phyloP scores from a whole-genome alignment of 2,797 vertebrate genomes.

The Microctenopoma lineatum region DNA sequence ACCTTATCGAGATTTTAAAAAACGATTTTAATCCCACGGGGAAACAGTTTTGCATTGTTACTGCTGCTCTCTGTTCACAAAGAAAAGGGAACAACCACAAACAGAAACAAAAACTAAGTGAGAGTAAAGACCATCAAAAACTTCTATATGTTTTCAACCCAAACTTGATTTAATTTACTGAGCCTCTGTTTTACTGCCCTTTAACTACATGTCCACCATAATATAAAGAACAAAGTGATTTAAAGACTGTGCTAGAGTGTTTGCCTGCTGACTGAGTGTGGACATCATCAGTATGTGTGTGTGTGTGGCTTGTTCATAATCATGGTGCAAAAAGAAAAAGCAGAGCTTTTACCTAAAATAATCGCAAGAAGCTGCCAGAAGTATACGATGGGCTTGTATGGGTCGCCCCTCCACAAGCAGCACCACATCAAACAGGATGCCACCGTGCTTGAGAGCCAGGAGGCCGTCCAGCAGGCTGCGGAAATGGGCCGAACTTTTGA shows the following conservation, averaged over 20 bases:
- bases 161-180: background rate
- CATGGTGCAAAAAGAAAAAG: background rate
- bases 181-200: background rate
- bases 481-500: slow-evolving; percentile 88
- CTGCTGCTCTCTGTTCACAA: too few species aligned
- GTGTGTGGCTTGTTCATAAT: background rate
- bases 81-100: too few species aligned
- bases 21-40: too few species aligned
- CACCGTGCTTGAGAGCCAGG: slow-evolving; percentile 86
- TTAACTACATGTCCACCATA: background rate
- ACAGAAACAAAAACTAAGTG: too few species aligned
- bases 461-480: slow-evolving; percentile 90
- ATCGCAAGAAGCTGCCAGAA: slow-evolving; percentile 94
- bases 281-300: background rate
- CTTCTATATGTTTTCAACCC: background rate
- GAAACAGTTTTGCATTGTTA: too few species aligned
- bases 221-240: background rate
- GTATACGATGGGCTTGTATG: slow-evolving; percentile 93
- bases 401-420: slow-evolving; percentile 91
- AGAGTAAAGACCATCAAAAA: background rate
- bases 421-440: slow-evolving; percentile 92
- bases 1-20: background rate
- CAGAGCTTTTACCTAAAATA: slow-evolving; percentile 91
- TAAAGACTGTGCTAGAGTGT: background rate
- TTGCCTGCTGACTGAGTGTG: background rate